These are phyloP conservation scores for Osmerus mordax DNA, from an alignment of 2,113 vertebrate species.

Conservation along the genomic window DNA sequence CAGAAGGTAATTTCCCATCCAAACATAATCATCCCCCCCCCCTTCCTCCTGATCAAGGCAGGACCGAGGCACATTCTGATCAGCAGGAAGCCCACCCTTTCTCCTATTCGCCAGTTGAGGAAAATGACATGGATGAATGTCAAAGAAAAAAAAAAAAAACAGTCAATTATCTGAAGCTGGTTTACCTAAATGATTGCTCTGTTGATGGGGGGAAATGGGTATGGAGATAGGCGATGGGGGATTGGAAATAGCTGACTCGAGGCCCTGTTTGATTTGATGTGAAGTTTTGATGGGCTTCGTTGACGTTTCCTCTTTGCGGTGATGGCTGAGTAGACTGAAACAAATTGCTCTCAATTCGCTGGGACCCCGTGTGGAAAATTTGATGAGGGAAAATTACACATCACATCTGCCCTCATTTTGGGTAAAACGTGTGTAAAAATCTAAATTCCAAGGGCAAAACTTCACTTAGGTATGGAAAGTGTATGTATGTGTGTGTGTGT, in stretches of 20 bases:
- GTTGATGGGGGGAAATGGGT: constrained; percentile 25
- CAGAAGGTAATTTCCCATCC: constrained; percentile 27
- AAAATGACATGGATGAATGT: constrained; percentile 50
- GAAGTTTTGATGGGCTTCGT: constrained; percentile 47
- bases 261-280: constrained; percentile 36
- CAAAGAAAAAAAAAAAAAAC: constrained; percentile 44
- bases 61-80: neutral
- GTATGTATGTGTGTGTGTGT: constrained; percentile 10
- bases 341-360: constrained; percentile 54
- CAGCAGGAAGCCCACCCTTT: constrained; percentile 5
- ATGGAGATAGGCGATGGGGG: neutral
- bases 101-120: constrained; percentile 30
- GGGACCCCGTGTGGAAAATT: constrained; percentile 47
- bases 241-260: constrained; percentile 15
- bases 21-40: constrained; percentile 33
- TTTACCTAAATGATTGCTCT: constrained; percentile 53
- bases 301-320: constrained; percentile 60
- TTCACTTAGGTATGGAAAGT: constrained; percentile 1
- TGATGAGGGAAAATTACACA: constrained; percentile 62
- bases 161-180: constrained; percentile 50
- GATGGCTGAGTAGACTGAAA: constrained; percentile 42
- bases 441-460: constrained; percentile 28
- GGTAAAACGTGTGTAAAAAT: constrained; percentile 32
- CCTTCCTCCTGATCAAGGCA: constrained; percentile 21
- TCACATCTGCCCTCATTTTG: constrained; percentile 64